phyloP scores from a whole-genome alignment of 2,797 vertebrate species.

The Diceros bicornis region DNA sequence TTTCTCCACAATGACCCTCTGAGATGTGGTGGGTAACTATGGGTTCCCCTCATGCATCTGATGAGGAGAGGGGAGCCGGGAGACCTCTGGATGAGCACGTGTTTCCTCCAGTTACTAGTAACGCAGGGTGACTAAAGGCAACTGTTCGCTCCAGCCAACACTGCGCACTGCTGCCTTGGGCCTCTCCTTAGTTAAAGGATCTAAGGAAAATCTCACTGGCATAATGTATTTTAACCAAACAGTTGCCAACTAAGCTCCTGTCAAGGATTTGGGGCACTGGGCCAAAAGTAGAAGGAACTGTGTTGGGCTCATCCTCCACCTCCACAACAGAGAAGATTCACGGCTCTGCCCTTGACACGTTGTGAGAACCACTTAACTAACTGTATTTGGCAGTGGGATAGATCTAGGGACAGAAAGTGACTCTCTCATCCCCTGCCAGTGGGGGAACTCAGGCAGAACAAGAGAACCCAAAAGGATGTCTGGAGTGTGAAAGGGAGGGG shows the following conservation, averaged over 20 bases:
- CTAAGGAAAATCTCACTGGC: neutral
- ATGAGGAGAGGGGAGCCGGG: no score
- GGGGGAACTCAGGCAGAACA: neutral
- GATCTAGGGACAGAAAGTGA: neutral
- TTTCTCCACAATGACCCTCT: no score
- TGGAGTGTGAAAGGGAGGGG: neutral
- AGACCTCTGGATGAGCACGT: no score
- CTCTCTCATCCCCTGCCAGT: neutral
- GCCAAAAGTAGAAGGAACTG: neutral
- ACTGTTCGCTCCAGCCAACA: neutral
- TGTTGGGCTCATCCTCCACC: neutral
- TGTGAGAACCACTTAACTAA: neutral
- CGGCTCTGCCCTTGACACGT: neutral
- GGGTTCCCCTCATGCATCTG: no score
- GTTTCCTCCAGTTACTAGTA: neutral
- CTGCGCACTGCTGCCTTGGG: neutral
- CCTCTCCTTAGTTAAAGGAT: neutral
- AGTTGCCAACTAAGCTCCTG: neutral
- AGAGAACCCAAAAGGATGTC: neutral
- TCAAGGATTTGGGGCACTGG: neutral
- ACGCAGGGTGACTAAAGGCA: neutral
- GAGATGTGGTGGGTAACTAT: no score
- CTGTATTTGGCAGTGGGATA: neutral
- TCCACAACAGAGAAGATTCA: slow-evolving; percentile 36
- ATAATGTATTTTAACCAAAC: slow-evolving; percentile 16